Evolutionary conservation across 2,888 invertebrate species (phyloP), one percentile per base, ranked within the genome.

Genomic region (Ichneumon xanthorius): DNA sequence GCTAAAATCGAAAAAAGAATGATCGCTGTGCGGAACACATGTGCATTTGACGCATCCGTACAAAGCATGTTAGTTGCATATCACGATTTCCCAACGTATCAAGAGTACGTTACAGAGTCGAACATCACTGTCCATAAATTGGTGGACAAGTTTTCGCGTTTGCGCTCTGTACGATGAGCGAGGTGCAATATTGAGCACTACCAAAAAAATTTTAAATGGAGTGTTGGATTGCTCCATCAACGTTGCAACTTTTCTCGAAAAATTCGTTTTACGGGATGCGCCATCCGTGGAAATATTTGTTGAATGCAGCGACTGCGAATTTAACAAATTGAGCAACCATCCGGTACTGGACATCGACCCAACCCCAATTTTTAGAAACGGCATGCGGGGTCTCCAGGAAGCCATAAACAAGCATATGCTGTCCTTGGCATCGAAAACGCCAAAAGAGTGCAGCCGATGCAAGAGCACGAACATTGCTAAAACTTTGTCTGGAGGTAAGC

Each of bases 61-160:
- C 80, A 80, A 48, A 77, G 80, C 16, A 61, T 84, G 61, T 26
- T 77, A 73, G 80, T 63, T 16, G 80, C 68, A 7, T 63, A 22
- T 16, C 84, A 84, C 55, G 84, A 84, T n/a, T 80, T n/a, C 26
- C 30, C 80, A n/a, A 7, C 63, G 40, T 84, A 84, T 63, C 5
- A 65, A 70, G 75, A 75, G 4, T 65, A 61, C 40, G 14, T 84
- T 37, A 50, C 30, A 16, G 48, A 79, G 14, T 84, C 78, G 9
- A 67, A 68, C n/a, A 70, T 68, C 45, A 22, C 77, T 19, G 45
- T 78, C n/a, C 33, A 65, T 67, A 45, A 83, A 30, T 83, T 83
- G 50, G 73, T 83, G 48, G 33, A 79, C 14, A 37, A 61, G 55
- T 73, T 83, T 40, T 67, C 83, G 68, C 61, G n/a, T 5, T 45